phyloP scores from a whole-genome alignment of 2,888 invertebrate genomes.

The Nephrotoma guestfalica region DNA sequence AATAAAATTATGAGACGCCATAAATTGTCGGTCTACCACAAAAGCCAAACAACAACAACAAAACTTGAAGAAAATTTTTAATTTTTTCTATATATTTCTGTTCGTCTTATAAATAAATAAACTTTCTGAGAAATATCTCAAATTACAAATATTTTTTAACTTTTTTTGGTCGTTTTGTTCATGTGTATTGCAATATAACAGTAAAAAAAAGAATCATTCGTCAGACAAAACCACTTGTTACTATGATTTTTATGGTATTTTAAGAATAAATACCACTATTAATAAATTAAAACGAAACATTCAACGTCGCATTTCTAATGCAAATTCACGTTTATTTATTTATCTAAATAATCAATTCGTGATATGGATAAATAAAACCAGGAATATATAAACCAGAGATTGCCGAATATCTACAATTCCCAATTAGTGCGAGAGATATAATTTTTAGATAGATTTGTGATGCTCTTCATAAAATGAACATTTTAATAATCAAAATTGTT shows the following conservation, averaged over 20 bases:
- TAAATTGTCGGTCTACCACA: background rate
- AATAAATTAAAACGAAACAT: background rate
- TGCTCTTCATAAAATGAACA: too few relatives aligned
- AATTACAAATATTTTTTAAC: background rate
- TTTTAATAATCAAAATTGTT: background rate
- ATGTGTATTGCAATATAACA: background rate
- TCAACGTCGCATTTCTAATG: background rate
- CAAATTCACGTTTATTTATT: background rate
- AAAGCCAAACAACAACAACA: background rate
- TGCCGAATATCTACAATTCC: too few relatives aligned
- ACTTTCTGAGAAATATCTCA: background rate
- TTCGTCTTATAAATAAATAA: background rate
- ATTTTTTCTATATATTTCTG: background rate
- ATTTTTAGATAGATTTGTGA: too few relatives aligned
- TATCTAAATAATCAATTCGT: background rate
- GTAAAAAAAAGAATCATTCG: background rate
- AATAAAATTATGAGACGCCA: background rate
- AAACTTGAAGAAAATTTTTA: background rate
- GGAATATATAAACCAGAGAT: too few relatives aligned
- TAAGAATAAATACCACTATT: background rate
- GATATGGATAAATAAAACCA: background rate
- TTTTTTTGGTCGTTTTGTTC: background rate
- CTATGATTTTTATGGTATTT: background rate
- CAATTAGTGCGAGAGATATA: too few relatives aligned
- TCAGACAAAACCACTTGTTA: background rate